Evolutionary conservation across 2,888 invertebrate species (phyloP).

Genomic region (Nephrocerus scutellatus): DNA sequence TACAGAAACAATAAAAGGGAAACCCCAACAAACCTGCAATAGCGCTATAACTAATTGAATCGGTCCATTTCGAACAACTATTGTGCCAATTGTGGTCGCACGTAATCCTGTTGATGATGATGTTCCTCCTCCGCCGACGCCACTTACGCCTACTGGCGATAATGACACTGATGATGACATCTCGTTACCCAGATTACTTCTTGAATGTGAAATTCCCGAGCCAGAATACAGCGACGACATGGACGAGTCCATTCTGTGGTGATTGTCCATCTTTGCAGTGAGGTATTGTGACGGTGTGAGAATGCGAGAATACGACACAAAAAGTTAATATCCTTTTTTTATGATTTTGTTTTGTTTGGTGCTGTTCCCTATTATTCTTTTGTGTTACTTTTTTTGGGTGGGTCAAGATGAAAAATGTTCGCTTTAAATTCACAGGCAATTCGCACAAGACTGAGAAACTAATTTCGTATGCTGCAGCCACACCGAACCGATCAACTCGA

Average conservation of each 20-base stretch:
- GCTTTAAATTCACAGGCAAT: no score
- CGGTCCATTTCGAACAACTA: constrained; percentile 80
- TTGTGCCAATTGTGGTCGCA: constrained; percentile 82
- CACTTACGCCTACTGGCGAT: constrained; percentile 33
- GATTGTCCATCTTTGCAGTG: constrained; percentile 31
- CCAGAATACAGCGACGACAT: constrained; percentile 44
- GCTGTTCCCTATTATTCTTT: not conserved
- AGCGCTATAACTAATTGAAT: constrained; percentile 82
- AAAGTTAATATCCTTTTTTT: constrained; percentile 4
- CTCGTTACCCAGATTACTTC: constrained; percentile 29
- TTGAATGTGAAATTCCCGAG: constrained; percentile 31
- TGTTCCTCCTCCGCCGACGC: constrained; percentile 15
- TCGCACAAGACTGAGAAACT: no score
- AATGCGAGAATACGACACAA: constrained; percentile 13
- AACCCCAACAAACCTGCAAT: constrained; percentile 65
- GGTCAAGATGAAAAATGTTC: no score
- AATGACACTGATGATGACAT: constrained; percentile 38
- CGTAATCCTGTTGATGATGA: constrained; percentile 35
- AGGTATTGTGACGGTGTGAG: constrained; percentile 8
- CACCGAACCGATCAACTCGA: no score
- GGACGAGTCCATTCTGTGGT: constrained; percentile 43
- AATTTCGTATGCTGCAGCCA: no score
- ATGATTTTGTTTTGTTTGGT: constrained; percentile 16
- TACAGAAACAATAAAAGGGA: not conserved
- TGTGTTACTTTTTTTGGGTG: constrained; percentile 4